Base-by-base conservation (phyloP, 2,113 vertebrate species). In the Elephas maximus region DNA sequence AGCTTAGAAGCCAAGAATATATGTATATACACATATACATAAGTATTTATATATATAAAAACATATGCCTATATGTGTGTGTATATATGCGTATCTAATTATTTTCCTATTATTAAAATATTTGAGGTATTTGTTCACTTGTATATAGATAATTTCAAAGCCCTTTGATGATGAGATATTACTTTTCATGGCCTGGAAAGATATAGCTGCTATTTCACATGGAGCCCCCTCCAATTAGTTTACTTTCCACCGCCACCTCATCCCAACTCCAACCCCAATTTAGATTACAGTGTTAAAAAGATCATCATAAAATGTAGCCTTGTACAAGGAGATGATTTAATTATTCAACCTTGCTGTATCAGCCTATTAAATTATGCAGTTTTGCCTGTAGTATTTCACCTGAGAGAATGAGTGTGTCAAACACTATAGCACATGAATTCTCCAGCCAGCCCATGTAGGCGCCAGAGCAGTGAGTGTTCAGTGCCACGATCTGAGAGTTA, bases 381-480 rank as follows among this genome's bases (percentile, higher is more conserved):
- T 97, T 81, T 94, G 44, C 97, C 90, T 4, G 28, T 44, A 95
- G 93, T 97, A 98, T 97, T 96, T 57, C 74, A 89, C 96, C 93
- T 96, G 97, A 97, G 96, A 97, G 92, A 97, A 96, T 0, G 2
- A 97, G 80, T 94, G 78, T 97, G 96, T 97, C 97, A 98, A 96
- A 98, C 95, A 97, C 95, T 95, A 53, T 90, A 98, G 96, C 24
- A 62, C 91, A 83, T 77, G 93, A 98, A 98, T 97, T 97, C 87
- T 93, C 97, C 89, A 97, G 93, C 90, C 77, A 69, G 88, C 82
- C 69, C 30, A 89, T 90, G 15, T 12, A 81, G 78, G 94, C 97
- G 96, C 96, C 93, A 97, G 48, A 0, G 17, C 45, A 91, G 48
- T 60, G 65, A 93, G 84, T 95, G 65, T 97, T 98, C 93, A 97